Evolutionary conservation across 2,113 vertebrate species (phyloP).

Genomic region (Echinops telfairi): DNA sequence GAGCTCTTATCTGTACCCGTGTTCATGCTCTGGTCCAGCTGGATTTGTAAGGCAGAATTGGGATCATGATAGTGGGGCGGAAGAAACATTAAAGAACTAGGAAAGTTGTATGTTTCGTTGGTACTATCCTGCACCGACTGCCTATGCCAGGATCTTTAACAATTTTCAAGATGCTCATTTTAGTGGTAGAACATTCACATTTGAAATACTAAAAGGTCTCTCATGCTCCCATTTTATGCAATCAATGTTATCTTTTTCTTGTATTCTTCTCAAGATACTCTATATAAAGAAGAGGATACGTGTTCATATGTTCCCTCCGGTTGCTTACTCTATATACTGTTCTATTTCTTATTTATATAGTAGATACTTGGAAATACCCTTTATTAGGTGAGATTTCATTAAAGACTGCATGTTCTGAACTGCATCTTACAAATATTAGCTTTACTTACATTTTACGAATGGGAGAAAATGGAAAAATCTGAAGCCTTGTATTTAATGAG

Average conservation of each 20-base stretch:
- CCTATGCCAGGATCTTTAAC: neutral
- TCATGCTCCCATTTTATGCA: neutral
- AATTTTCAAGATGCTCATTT: slow-evolving; percentile 31
- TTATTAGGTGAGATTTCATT: slow-evolving; percentile 45
- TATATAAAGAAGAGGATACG: slow-evolving; percentile 35
- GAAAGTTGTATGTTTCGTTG: too few species aligned
- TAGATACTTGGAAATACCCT: slow-evolving; percentile 28
- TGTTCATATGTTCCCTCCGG: neutral
- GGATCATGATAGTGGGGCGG: too few species aligned
- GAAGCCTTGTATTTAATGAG: slow-evolving; percentile 75
- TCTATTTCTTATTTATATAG: slow-evolving; percentile 32
- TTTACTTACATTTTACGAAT: slow-evolving; percentile 83
- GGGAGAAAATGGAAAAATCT: slow-evolving; percentile 81
- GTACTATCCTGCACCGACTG: too few species aligned
- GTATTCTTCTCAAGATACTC: slow-evolving; percentile 24
- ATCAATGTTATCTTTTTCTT: slow-evolving; percentile 19
- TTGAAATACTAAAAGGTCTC: slow-evolving; percentile 33
- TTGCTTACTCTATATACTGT: slow-evolving; percentile 20
- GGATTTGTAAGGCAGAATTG: too few species aligned
- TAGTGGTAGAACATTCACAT: slow-evolving; percentile 51
- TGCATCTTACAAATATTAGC: slow-evolving; percentile 59
- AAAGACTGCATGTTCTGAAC: slow-evolving; percentile 63
- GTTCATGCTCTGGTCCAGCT: too few species aligned
- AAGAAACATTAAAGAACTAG: too few species aligned
- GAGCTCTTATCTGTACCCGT: too few species aligned